phyloP scores from a whole-genome alignment of 2,888 invertebrate species.

The Apodemia mormo region DNA sequence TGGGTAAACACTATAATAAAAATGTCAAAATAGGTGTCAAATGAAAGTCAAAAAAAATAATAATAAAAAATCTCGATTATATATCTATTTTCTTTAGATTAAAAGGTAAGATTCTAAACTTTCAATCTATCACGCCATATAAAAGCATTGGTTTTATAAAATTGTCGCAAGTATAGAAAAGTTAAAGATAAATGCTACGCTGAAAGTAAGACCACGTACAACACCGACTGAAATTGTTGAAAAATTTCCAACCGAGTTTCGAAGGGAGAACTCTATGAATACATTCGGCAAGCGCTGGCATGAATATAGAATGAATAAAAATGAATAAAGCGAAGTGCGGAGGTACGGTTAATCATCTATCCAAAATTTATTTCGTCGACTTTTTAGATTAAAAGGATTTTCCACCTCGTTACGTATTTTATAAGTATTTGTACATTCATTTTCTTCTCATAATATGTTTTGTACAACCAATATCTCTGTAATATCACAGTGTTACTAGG shows the following conservation, averaged over 20 bases:
- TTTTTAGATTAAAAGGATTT: slow-evolving; percentile 46
- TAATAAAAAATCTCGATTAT: too few species aligned
- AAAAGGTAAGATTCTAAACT: too few species aligned
- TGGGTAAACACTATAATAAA: too few species aligned
- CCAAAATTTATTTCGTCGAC: slow-evolving; percentile 57
- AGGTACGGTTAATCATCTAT: slow-evolving; percentile 62
- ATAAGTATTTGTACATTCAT: background rate
- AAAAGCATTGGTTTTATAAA: too few species aligned
- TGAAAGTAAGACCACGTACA: slow-evolving; percentile 22
- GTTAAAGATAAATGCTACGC: slow-evolving; percentile 14
- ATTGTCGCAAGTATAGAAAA: too few species aligned
- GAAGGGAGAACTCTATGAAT: slow-evolving; percentile 63
- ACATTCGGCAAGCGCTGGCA: slow-evolving; percentile 63
- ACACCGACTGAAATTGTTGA: slow-evolving; percentile 41
- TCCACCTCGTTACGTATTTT: slow-evolving; percentile 33
- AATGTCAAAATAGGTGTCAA: too few species aligned
- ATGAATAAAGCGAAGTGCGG: slow-evolving; percentile 52
- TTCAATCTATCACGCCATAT: too few species aligned
- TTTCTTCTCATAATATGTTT: background rate
- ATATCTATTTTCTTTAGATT: too few species aligned
- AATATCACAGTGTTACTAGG: too few species aligned
- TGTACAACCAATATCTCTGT: too few species aligned
- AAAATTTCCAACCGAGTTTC: slow-evolving; percentile 49
- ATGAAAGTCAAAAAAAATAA: too few species aligned
- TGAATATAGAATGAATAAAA: slow-evolving; percentile 73